Evolutionary conservation across 2,888 invertebrate genomes (phyloP).

Genomic region (Julus scandinavius): DNA sequence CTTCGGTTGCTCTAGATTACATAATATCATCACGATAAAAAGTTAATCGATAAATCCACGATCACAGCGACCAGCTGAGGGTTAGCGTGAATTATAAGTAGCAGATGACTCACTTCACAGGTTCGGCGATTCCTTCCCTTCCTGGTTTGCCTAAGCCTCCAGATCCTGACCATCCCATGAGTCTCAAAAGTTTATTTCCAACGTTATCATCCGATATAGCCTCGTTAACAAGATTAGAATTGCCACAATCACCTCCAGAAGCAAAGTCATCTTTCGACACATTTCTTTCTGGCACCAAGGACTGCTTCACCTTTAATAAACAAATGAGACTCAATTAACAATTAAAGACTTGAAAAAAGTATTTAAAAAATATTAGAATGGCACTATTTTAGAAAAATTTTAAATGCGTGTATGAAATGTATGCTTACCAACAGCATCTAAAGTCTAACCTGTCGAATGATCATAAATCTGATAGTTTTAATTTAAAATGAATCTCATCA

Average conservation of each 20-base stretch:
- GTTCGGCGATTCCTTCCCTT: constrained; percentile 75
- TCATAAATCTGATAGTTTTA: too few species aligned
- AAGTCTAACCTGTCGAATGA: too few species aligned
- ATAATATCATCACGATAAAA: constrained; percentile 63
- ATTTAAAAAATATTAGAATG: too few species aligned
- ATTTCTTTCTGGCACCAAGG: not conserved
- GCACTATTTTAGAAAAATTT: too few species aligned
- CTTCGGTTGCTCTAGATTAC: constrained; percentile 59
- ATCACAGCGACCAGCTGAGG: not conserved
- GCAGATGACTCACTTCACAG: constrained; percentile 67
- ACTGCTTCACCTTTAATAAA: not conserved
- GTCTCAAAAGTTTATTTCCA: constrained; percentile 72
- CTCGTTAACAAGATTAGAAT: not conserved
- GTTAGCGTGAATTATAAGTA: not conserved
- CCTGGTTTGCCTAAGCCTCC: constrained; percentile 74
- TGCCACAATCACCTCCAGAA: not conserved
- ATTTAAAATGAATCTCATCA: too few species aligned
- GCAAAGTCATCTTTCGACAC: not conserved
- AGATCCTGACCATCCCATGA: constrained; percentile 78
- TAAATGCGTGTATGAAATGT: too few species aligned
- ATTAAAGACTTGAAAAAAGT: too few species aligned
- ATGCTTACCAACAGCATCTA: too few species aligned
- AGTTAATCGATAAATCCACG: constrained; percentile 62
- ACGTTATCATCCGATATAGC: constrained; percentile 66
- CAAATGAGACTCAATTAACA: too few species aligned